A percentile compares a stretch with the other conserved stretches of the same genome.
phyloP scores from a whole-genome alignment of 2,888 invertebrate species.

The Drosophila colorata region DNA sequence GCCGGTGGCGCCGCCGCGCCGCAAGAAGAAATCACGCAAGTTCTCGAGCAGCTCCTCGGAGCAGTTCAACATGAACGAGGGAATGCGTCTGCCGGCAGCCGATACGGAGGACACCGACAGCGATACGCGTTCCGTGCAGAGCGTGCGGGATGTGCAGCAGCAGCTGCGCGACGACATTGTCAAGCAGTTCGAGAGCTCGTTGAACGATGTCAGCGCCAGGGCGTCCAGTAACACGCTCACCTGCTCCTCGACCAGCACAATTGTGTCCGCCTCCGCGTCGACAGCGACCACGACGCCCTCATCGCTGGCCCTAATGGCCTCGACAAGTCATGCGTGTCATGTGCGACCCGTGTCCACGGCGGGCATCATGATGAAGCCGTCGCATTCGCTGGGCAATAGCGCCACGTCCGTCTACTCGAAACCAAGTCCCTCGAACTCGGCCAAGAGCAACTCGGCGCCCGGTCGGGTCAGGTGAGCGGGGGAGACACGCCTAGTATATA shows the following conservation, averaged over 20 bases:
- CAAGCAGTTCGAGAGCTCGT: conserved; percentile 92
- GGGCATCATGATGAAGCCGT: conserved; percentile 82
- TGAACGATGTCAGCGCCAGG: conserved; percentile 86
- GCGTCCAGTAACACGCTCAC: conserved; percentile 58
- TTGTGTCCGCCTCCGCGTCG: conserved; percentile 74
- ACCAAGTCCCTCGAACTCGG: conserved; percentile 85
- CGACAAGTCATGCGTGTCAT: conserved; percentile 72
- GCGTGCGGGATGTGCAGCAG: conserved; percentile 83
- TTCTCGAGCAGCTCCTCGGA: conserved; percentile 84
- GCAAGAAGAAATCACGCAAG: conserved; percentile 88
- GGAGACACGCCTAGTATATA: no score
- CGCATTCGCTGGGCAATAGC: conserved; percentile 85
- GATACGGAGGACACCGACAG: conserved; percentile 83
- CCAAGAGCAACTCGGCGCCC: conserved; percentile 85
- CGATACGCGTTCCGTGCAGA: conserved; percentile 82
- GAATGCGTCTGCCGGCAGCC: conserved; percentile 77
- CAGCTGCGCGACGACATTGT: conserved; percentile 83
- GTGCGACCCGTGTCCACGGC: conserved; percentile 79
- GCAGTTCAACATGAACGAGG: conserved; percentile 84
- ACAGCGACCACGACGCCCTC: conserved; percentile 71
- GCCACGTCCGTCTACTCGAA: conserved; percentile 85
- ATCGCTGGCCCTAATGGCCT: conserved; percentile 67
- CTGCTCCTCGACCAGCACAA: conserved; percentile 79
- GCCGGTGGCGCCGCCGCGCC: conserved; percentile 92
- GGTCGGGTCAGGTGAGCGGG: conserved; percentile 83